Evolutionary conservation across 2,888 invertebrate genomes (phyloP).

Genomic region (Drosophila diplacantha): DNA sequence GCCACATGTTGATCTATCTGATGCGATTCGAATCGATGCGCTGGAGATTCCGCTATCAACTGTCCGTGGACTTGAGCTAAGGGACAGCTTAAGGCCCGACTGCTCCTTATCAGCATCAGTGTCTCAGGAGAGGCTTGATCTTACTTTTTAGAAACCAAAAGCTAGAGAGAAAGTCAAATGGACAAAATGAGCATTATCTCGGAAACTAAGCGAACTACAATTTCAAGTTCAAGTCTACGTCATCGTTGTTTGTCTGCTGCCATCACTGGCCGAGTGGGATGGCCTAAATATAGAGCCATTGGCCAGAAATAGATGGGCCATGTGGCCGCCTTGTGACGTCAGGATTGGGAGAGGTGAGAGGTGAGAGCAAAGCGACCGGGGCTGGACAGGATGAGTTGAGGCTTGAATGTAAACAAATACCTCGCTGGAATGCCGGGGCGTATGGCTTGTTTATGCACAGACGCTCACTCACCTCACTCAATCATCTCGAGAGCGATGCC

Average conservation of each 20-base stretch:
- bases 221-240: conserved; percentile 38
- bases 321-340: conserved; percentile 32
- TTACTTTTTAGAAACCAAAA: not conserved
- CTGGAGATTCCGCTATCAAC: not conserved
- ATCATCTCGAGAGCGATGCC: not conserved
- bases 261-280: conserved; percentile 12
- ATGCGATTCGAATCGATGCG: not conserved
- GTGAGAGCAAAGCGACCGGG: conserved; percentile 1
- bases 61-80: not conserved
- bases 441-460: not conserved
- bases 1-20: conserved; percentile 11
- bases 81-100: not conserved
- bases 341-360: conserved; percentile 4
- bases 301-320: conserved; percentile 32
- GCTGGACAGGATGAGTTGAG: not conserved
- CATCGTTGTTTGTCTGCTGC: conserved; percentile 28
- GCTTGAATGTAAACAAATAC: conserved; percentile 16
- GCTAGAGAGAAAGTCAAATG: not conserved
- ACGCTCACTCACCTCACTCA: not conserved
- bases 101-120: conserved; percentile 15
- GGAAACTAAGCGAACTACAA: not conserved
- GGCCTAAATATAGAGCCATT: conserved; percentile 29
- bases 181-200: no score
- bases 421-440: conserved; percentile 7
- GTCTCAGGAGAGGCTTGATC: not conserved